Evolutionary conservation across 2,113 vertebrate species (phyloP).

Genomic region (Fulmarus glacialis): DNA sequence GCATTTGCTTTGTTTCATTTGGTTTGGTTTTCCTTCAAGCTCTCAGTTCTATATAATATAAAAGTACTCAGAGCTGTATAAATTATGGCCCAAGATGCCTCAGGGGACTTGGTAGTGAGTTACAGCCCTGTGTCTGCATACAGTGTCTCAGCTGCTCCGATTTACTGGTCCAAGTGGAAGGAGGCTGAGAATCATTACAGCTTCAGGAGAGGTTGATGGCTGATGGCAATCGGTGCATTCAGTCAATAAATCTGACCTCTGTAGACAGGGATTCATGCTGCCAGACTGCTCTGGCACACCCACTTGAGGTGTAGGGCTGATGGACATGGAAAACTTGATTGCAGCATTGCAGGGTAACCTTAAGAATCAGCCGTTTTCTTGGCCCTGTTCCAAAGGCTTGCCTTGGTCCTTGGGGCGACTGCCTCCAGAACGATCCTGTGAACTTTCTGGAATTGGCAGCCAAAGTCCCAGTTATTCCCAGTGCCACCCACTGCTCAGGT

Average conservation of each 20-base stretch:
- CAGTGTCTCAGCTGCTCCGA: background rate
- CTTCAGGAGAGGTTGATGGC: background rate
- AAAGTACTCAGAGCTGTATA: constrained; percentile 39
- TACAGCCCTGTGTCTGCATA: background rate
- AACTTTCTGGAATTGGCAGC: background rate
- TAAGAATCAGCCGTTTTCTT: background rate
- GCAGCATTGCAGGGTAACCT: background rate
- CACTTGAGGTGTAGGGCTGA: background rate
- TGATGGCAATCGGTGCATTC: background rate
- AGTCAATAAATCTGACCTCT: constrained; percentile 9
- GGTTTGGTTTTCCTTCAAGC: constrained; percentile 41
- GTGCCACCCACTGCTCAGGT: background rate
- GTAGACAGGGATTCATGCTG: constrained; percentile 1
- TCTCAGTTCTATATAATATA: constrained; percentile 45
- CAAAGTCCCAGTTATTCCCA: background rate
- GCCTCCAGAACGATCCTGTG: background rate
- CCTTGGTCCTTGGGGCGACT: background rate
- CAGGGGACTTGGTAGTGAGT: constrained; percentile 20
- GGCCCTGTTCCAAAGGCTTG: background rate
- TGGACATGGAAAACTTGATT: background rate
- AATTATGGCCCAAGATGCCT: constrained; percentile 27
- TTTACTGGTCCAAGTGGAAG: constrained; percentile 9
- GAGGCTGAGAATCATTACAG: constrained; percentile 9
- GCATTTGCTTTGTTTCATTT: constrained; percentile 50
- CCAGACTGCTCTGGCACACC: background rate